These are phyloP conservation scores for Pangasianodon hypophthalmus DNA, from an alignment of 2,113 vertebrate species.

Conservation along the genomic window DNA sequence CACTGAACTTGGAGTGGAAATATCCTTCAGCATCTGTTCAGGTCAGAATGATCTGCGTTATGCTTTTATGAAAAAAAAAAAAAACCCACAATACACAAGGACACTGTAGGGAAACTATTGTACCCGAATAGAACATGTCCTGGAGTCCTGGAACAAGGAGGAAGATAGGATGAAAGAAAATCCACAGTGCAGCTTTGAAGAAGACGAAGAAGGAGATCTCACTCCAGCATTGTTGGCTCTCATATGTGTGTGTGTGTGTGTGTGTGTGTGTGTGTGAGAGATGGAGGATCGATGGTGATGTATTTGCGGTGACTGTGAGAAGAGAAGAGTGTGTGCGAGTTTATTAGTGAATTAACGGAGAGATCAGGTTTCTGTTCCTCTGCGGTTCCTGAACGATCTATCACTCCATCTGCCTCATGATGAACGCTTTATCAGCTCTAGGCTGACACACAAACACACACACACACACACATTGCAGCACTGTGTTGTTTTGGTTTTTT, in stretches of 20 bases:
- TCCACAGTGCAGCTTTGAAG: neutral
- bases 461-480: neutral
- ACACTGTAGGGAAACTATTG: neutral
- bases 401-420: slow-evolving; percentile 23
- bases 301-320: slow-evolving; percentile 34
- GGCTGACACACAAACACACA: neutral
- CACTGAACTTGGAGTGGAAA: neutral
- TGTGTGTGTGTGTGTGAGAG: slow-evolving; percentile 55
- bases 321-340: neutral
- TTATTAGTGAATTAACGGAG: slow-evolving; percentile 57
- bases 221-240: neutral
- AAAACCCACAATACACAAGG: neutral
- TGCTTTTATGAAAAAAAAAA: neutral
- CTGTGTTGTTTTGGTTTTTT: neutral
- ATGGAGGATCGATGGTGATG: slow-evolving; percentile 64
- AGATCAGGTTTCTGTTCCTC: slow-evolving; percentile 45
- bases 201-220: neutral
- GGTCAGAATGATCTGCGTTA: slow-evolving; percentile 5
- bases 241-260: slow-evolving; percentile 40
- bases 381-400: slow-evolving; percentile 43
- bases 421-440: slow-evolving; percentile 19
- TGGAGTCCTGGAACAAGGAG: neutral
- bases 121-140: neutral
- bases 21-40: neutral
- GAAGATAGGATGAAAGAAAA: neutral